Percentiles rank a stretch among this genome's conserved stretches.
Evolutionary conservation across 2,113 vertebrate genomes (phyloP).

Genomic region (Rhynchomys soricoides): DNA sequence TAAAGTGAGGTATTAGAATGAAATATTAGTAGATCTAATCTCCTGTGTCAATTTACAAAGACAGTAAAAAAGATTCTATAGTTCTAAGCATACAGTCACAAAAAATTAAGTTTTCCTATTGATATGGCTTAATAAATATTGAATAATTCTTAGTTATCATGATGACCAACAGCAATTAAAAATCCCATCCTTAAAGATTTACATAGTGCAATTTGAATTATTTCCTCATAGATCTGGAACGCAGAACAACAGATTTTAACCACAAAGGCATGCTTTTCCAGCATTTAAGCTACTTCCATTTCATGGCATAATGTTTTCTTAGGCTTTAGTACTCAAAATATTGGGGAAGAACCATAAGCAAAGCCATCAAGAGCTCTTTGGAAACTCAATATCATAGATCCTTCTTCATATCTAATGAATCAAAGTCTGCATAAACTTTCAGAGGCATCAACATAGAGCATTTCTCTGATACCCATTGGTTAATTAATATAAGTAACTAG

Average conservation of each 20-base stretch:
- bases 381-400: neutral
- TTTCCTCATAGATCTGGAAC: neutral
- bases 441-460: neutral
- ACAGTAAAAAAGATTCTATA: neutral
- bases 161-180: neutral
- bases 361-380: neutral
- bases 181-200: neutral
- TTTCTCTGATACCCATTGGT: neutral
- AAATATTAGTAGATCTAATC: neutral
- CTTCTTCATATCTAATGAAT: neutral
- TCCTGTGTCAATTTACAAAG: conserved; percentile 5
- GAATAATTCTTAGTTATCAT: neutral
- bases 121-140: neutral
- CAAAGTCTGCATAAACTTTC: neutral
- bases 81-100: neutral
- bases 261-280: neutral
- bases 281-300: neutral
- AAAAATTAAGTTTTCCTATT: neutral
- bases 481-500: neutral
- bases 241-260: neutral
- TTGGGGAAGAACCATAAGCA: neutral
- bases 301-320: neutral
- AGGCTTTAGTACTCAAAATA: neutral
- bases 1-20: neutral
- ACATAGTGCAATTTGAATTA: neutral